Evolutionary conservation across 2,113 vertebrate species (phyloP), one percentile per base, ranked within the genome.

Genomic region (Chaenogobius annularis): DNA sequence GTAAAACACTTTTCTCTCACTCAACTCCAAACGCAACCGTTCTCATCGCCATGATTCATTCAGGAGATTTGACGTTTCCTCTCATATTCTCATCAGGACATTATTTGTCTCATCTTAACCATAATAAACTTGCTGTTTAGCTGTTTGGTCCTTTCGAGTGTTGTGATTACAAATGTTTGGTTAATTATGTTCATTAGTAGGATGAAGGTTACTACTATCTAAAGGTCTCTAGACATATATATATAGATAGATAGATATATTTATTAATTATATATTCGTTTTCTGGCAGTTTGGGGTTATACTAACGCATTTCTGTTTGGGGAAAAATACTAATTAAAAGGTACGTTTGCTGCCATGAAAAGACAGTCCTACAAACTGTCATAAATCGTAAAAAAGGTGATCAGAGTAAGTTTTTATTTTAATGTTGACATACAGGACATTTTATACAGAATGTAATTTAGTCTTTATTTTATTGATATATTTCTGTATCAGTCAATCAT

Each of bases 41-140:
- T 76, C 82, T 81, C 75, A 66, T 83, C 62, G 70, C 85, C 80
- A 88, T 79, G 69, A 69, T 83, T 85, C 77, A 83, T 69, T 88
- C 40, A 37, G 70, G 83, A 79, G 81, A 77, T 83, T 83, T 74
- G 79, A 78, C 68, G 85, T 88, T 75, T 85, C 77, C 74, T 85
- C 88, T 85, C 88, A 89, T 92, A 84, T 87, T 86, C 76, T 91
- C 92, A 89, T 92, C 90, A 93, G 93, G 91, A 93, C 90, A 87
- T 93, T 80, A 88, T 90, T 88, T 93, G 91, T 94, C 85, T 90
- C 88, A 93, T 89, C 88, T 91, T 92, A 92, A 94, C 92, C 92
- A 92, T 93, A 94, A 94, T 94, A 94, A 94, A 94, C 89, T 90
- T 93, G 92, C 93, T 93, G 91, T 93, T 87, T 90, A 91, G 91